Percentiles rank a stretch among this genome's conserved stretches.
Conservation (phyloP, 2,888 invertebrate genomes). For the Arge pagana region DNA sequence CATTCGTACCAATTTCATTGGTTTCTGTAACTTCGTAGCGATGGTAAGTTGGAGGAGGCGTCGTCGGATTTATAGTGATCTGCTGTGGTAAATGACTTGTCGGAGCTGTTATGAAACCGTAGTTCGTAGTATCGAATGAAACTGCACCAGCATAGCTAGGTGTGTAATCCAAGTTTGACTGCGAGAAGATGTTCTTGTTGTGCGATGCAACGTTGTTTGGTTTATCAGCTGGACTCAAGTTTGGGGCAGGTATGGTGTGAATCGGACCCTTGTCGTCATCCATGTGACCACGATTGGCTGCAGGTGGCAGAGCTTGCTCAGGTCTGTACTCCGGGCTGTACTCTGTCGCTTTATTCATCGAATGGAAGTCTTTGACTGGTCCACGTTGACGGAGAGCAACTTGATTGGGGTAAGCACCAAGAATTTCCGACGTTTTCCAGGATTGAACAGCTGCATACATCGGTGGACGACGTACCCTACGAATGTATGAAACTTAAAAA, state of each 20-base stretch:
- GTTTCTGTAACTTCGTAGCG: conserved; percentile 51
- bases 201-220: conserved; percentile 54
- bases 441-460: conserved; percentile 42
- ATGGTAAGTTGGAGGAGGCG: conserved; percentile 34
- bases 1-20: conserved; percentile 37
- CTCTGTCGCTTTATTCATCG: conserved; percentile 44
- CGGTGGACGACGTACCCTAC: conserved; percentile 43
- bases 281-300: conserved; percentile 39
- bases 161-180: conserved; percentile 25
- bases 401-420: conserved; percentile 37
- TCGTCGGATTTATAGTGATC: conserved; percentile 33
- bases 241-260: conserved; percentile 85
- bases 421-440: conserved; percentile 42
- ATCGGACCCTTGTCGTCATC: conserved; percentile 71
- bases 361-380: conserved; percentile 47
- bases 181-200: conserved; percentile 28
- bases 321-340: conserved; percentile 44
- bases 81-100: conserved; percentile 35
- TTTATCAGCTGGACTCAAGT: conserved; percentile 72
- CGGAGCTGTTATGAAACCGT: conserved; percentile 25
- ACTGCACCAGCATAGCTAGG: background rate
- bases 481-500: no score
- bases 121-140: conserved; percentile 20
- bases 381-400: conserved; percentile 44
- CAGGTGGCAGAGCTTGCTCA: conserved; percentile 38